A percentile compares a stretch with the other conserved stretches of the same genome.
Evolutionary conservation across 53 echinoderm and acorn worm species (phyloP).

Genomic region (Paelopatides confundens): DNA sequence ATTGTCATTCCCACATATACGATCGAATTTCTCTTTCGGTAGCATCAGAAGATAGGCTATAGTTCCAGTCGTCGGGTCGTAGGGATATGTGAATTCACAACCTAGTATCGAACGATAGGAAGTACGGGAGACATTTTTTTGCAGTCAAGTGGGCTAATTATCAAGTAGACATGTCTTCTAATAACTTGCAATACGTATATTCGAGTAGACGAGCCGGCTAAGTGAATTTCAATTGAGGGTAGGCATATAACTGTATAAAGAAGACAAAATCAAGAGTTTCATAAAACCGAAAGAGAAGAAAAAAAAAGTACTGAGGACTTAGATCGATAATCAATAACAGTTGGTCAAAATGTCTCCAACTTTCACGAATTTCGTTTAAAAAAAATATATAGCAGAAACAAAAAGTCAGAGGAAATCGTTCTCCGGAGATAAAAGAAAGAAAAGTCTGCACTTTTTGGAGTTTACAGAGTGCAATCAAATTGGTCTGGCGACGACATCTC

Average conservation of each 20-base stretch:
- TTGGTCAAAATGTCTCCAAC: conserved; percentile 6
- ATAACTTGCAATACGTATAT: background rate
- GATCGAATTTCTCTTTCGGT: background rate
- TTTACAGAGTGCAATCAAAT: background rate
- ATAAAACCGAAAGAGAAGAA: background rate
- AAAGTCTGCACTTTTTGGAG: background rate
- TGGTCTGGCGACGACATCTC: background rate
- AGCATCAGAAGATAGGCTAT: background rate
- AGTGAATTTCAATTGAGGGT: background rate
- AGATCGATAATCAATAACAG: background rate
- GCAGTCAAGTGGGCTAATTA: background rate
- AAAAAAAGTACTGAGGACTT: background rate
- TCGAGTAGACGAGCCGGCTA: background rate
- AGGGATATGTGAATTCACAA: too few species aligned
- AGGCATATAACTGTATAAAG: too few species aligned
- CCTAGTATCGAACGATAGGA: background rate
- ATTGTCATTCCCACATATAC: background rate
- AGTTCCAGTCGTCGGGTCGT: too few species aligned
- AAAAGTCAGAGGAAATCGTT: background rate
- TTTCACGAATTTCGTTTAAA: background rate
- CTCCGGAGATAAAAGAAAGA: background rate
- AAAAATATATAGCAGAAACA: background rate
- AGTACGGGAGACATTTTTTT: background rate
- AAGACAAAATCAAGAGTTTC: too few species aligned
- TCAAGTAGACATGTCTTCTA: background rate